These are phyloP conservation scores for Sebastes itinus DNA, from an alignment of 2,797 vertebrate genomes.

Conservation along the genomic window DNA sequence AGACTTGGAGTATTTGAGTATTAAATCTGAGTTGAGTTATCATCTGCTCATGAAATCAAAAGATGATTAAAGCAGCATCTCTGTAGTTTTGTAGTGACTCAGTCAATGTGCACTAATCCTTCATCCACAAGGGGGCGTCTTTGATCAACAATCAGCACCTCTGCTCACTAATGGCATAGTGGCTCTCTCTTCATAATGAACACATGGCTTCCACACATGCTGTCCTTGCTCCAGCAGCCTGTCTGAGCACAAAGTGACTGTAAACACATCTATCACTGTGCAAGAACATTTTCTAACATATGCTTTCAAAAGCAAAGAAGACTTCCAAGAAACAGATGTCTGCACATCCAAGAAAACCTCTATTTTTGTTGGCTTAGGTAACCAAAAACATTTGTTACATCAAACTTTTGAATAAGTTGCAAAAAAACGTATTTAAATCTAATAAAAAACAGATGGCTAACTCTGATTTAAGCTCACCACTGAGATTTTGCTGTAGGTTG, in stretches of 20 bases:
- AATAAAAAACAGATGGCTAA: not conserved
- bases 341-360: not conserved
- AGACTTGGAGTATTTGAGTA: not conserved
- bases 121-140: slow-evolving; percentile 60
- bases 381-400: not conserved
- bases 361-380: not conserved
- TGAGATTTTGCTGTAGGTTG: not conserved
- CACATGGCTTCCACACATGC: not conserved
- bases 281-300: not conserved
- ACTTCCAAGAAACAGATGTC: not conserved
- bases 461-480: not conserved
- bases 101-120: not conserved
- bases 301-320: not conserved
- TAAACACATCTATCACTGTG: not conserved
- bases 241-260: not conserved
- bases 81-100: not conserved
- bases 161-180: not conserved
- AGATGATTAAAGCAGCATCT: not conserved
- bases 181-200: slow-evolving; percentile 4
- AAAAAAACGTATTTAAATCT: not conserved
- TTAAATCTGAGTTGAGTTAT: not conserved
- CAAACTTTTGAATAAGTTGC: not conserved
- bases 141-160: slow-evolving; percentile 10
- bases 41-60: not conserved
- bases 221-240: not conserved